Conservation (phyloP, 2,888 invertebrate species). For the Suillia variegata region DNA sequence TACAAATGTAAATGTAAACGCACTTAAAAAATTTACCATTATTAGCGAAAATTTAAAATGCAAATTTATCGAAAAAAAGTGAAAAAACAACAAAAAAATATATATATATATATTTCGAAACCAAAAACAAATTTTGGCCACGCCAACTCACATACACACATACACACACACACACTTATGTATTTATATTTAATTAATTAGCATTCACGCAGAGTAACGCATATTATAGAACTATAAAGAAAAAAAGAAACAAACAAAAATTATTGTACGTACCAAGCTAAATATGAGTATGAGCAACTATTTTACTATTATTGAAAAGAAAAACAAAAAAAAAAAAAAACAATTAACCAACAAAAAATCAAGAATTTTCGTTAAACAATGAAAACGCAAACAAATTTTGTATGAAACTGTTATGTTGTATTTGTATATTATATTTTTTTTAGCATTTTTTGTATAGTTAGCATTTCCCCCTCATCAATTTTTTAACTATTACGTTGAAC, state of each 20-base stretch:
- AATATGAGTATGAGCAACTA: conserved; percentile 23
- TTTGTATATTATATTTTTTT: neutral
- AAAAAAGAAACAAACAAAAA: neutral
- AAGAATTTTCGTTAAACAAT: conserved; percentile 12
- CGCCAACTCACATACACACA: conserved; percentile 5
- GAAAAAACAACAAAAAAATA: conserved; percentile 5
- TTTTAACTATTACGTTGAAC: too few species aligned
- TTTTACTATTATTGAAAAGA: conserved; percentile 4
- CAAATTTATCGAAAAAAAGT: neutral
- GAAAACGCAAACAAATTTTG: conserved; percentile 23
- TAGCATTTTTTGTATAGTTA: neutral
- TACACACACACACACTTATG: conserved; percentile 5
- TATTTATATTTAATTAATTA: conserved; percentile 6
- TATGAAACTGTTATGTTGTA: conserved; percentile 8
- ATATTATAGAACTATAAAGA: conserved; percentile 16
- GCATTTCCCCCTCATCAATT: neutral
- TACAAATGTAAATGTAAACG: conserved; percentile 14
- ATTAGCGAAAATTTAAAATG: neutral
- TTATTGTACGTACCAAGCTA: too few species aligned
- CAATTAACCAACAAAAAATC: conserved; percentile 15
- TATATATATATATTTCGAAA: neutral
- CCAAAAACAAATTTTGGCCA: conserved; percentile 13
- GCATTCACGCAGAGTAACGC: conserved; percentile 7
- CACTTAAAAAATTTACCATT: neutral
- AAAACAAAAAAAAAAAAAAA: neutral